A percentile compares a stretch with the other conserved stretches of the same genome.
These are phyloP conservation scores for Phania funesta DNA, from an alignment of 2,888 invertebrate species.

Conservation along the genomic window DNA sequence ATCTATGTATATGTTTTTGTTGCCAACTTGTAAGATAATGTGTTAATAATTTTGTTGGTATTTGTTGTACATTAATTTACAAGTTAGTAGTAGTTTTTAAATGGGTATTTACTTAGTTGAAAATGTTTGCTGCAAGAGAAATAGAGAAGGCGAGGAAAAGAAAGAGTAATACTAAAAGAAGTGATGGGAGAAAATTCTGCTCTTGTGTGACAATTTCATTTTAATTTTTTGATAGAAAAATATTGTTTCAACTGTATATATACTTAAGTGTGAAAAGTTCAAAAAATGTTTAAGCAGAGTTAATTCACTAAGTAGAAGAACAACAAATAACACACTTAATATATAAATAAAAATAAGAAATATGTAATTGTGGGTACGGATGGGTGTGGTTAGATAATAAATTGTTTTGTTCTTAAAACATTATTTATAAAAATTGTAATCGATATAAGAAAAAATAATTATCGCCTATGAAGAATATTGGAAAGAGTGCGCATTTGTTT, in stretches of 20 bases:
- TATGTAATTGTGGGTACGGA: not conserved
- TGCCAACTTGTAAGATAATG: slow-evolving; percentile 37
- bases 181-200: slow-evolving; percentile 10
- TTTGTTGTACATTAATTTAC: slow-evolving; percentile 65
- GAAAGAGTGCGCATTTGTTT: slow-evolving; percentile 79
- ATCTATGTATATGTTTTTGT: slow-evolving; percentile 32
- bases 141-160: not conserved
- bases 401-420: slow-evolving; percentile 41
- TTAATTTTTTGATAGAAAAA: not conserved
- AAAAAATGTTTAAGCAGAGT: slow-evolving; percentile 25
- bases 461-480: slow-evolving; percentile 79
- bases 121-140: slow-evolving; percentile 27
- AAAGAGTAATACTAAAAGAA: not conserved
- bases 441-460: slow-evolving; percentile 63
- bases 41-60: slow-evolving; percentile 35
- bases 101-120: slow-evolving; percentile 15
- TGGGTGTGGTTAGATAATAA: slow-evolving; percentile 19
- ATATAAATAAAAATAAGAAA: slow-evolving; percentile 35
- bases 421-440: slow-evolving; percentile 42
- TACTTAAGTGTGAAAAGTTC: slow-evolving; percentile 2
- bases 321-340: slow-evolving; percentile 28
- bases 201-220: not conserved
- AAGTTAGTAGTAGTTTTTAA: slow-evolving; percentile 33
- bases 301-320: slow-evolving; percentile 6
- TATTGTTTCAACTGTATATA: not conserved